phyloP scores from a whole-genome alignment of 2,113 vertebrate species.

The Pollimyrus isidori region DNA sequence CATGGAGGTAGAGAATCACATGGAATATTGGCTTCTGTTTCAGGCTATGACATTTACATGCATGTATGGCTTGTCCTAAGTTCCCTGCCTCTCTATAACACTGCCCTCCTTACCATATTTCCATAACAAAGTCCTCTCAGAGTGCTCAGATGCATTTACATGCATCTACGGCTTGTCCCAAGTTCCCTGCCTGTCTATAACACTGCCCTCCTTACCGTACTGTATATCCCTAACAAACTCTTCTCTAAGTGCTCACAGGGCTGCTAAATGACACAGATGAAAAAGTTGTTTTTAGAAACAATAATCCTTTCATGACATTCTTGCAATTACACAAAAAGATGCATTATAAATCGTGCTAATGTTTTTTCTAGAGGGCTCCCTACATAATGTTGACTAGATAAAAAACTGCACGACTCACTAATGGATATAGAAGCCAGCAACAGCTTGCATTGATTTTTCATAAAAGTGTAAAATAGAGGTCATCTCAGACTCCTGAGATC shows the following conservation, averaged over 20 bases:
- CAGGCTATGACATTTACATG: not conserved
- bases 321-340: not conserved
- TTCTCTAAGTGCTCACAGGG: not conserved
- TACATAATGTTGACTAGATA: not conserved
- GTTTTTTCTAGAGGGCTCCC: not conserved
- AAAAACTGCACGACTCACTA: not conserved
- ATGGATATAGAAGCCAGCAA: constrained; percentile 9
- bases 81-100: not conserved
- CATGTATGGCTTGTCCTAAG: not conserved
- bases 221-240: not conserved
- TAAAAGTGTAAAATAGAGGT: not conserved
- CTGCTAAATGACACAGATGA: not conserved
- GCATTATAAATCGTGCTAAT: not conserved
- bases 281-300: not conserved
- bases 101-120: not conserved
- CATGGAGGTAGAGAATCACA: not conserved
- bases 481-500: not conserved
- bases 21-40: not conserved
- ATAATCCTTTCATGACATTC: constrained; percentile 5
- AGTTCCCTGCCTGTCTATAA: not conserved
- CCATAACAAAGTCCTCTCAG: too few species aligned
- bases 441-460: not conserved
- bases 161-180: not conserved
- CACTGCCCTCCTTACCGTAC: not conserved
- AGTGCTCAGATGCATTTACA: too few species aligned